Evolutionary conservation across 2,113 vertebrate genomes (phyloP), one percentile per base, ranked within the genome.

Genomic region (Engraulis encrasicolus): DNA sequence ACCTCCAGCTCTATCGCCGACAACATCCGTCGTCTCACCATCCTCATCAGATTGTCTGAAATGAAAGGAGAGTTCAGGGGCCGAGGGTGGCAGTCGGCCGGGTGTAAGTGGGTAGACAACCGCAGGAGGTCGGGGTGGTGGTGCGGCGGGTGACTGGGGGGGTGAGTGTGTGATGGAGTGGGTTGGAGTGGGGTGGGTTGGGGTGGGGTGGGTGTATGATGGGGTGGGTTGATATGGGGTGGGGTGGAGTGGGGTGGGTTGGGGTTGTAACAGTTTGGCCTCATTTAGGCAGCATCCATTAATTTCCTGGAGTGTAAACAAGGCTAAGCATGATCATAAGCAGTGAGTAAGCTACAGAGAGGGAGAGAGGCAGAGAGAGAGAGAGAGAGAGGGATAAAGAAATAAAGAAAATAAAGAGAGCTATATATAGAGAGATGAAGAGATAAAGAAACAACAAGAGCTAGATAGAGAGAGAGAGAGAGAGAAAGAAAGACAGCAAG

Each of bases 241-340:
- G 40, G 40, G 40, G 3, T 3, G 40, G 40, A 9, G 40, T 45
- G 40, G 9, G 9, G 40, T 45, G 40, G 40, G 40, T 45, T 45
- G 40, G 40, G 40, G 40, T 9, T 45, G 40, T 45, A 45, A 78
- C 82, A 87, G 85, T 83, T 86, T 86, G 78, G 0, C 78, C 83
- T 92, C 81, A 89, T 90, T 92, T 90, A 58, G 91, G 78, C 88
- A 11, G 50, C 86, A 81, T 86, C 87, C 87, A 83, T 84, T 87
- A 91, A 87, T 85, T 85, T 54, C 71, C 85, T 45, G 15, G 78
- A 77, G 87, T 86, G 84, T 90, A 93, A 93, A 93, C 91, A 92
- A 15, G 1, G 81, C 83, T 92, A 91, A 93, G 91, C n/a, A 83
- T 20, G 81, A 90, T 87, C 91, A 91, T 89, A 90, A 91, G 92